Conservation (phyloP, 2,888 invertebrate species). For the Synergus umbraculus region DNA sequence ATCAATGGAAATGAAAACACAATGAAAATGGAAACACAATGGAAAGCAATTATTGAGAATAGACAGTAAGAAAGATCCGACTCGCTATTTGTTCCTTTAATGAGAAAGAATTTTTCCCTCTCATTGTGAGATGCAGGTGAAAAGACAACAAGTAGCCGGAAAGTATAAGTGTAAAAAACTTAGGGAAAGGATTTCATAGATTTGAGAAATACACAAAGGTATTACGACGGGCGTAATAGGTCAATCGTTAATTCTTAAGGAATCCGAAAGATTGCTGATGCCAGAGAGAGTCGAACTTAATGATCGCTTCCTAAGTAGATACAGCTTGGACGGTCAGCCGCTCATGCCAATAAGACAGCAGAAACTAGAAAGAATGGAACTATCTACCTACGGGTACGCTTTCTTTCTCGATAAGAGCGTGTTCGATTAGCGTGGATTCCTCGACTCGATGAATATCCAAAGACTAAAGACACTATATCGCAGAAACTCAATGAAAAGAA, state of each 20-base stretch:
- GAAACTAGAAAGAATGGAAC: constrained; percentile 37
- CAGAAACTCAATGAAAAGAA: constrained; percentile 32
- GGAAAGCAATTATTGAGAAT: background rate
- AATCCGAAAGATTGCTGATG: constrained; percentile 42
- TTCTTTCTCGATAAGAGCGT: constrained; percentile 31
- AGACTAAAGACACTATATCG: constrained; percentile 9
- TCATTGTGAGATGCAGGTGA: background rate
- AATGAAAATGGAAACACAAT: too few relatives aligned
- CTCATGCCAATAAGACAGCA: constrained; percentile 28
- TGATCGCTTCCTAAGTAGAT: constrained; percentile 38
- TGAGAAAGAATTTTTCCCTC: background rate
- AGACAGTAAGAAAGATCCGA: constrained; percentile 11
- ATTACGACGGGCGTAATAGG: constrained; percentile 36
- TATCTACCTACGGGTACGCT: constrained; percentile 24
- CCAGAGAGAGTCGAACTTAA: constrained; percentile 42
- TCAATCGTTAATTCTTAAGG: constrained; percentile 41
- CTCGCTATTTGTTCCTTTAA: background rate
- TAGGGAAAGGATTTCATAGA: constrained; percentile 33
- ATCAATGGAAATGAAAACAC: too few relatives aligned
- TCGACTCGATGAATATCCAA: constrained; percentile 21
- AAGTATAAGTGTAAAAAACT: background rate
- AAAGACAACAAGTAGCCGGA: background rate
- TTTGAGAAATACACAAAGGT: constrained; percentile 31
- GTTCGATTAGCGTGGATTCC: constrained; percentile 27
- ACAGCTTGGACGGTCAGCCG: constrained; percentile 25